These are phyloP conservation scores for Nasonia longicornis DNA, from an alignment of 1,140 invertebrate species.

Conservation along the genomic window DNA sequence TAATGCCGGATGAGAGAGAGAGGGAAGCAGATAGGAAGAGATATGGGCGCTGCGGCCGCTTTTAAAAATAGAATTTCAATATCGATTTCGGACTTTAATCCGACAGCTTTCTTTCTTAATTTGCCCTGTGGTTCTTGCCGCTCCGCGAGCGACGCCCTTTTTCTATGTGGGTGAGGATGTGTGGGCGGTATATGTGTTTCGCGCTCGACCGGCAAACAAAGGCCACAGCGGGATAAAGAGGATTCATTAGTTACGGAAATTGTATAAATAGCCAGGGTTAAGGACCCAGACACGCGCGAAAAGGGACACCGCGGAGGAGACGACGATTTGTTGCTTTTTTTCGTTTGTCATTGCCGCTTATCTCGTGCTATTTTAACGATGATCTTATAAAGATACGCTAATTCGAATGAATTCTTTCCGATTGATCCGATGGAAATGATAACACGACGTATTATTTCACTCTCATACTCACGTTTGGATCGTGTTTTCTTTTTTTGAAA, in stretches of 20 bases:
- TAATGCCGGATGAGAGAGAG: conserved; percentile 21
- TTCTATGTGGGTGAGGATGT: neutral
- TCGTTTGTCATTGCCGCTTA: no score
- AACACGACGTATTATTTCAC: no score
- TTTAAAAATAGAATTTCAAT: conserved; percentile 28
- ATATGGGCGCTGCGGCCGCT: neutral
- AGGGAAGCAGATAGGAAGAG: neutral
- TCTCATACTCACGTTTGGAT: no score
- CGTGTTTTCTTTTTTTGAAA: no score
- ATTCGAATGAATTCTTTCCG: no score
- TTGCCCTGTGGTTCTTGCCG: neutral
- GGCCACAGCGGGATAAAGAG: neutral
- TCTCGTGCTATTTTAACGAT: no score
- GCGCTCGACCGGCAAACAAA: neutral
- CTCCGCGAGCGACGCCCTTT: neutral
- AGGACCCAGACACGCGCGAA: neutral
- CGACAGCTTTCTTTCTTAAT: conserved; percentile 11
- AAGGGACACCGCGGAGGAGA: no score
- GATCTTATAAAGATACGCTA: no score
- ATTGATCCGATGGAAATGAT: no score
- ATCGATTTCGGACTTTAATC: conserved; percentile 1
- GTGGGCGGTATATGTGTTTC: neutral
- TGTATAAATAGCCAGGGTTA: conserved; percentile 11
- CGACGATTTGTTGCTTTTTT: no score
- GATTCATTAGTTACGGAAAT: neutral